Conservation (phyloP, 2,888 invertebrate genomes). For the Entomobrya proxima region DNA sequence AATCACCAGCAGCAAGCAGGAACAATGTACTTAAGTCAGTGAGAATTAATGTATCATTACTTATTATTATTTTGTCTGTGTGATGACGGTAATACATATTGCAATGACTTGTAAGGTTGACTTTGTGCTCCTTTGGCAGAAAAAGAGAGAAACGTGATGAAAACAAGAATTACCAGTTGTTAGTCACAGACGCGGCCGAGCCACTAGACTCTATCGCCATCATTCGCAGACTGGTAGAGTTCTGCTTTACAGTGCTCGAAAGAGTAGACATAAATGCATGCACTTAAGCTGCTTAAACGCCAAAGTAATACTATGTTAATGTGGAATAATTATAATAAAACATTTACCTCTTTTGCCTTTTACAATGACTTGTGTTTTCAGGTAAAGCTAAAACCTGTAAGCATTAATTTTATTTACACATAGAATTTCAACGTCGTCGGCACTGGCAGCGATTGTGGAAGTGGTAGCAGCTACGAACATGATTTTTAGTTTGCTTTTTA, state of each 20-base stretch:
- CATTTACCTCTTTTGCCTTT: background rate
- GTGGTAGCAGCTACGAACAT: background rate
- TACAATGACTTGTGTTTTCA: background rate
- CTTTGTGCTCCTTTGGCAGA: slow-evolving; percentile 32
- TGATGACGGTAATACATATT: background rate
- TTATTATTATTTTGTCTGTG: slow-evolving; percentile 18
- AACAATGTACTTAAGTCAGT: slow-evolving; percentile 60
- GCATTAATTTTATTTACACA: background rate
- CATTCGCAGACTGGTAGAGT: background rate
- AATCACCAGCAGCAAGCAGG: slow-evolving; percentile 53
- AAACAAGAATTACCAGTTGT: slow-evolving; percentile 65
- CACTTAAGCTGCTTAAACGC: background rate
- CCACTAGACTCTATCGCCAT: background rate
- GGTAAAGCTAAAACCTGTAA: background rate
- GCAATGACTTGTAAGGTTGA: background rate
- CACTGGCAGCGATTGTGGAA: background rate
- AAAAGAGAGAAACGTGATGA: slow-evolving; percentile 53
- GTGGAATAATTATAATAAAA: slow-evolving; percentile 17
- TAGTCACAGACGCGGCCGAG: slow-evolving; percentile 5
- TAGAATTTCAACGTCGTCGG: no score
- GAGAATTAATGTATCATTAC: slow-evolving; percentile 62
- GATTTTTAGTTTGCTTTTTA: background rate
- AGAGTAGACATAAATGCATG: slow-evolving; percentile 6
- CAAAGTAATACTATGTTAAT: slow-evolving; percentile 20
- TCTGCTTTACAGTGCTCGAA: no score